These are phyloP conservation scores for Anticlea derivata DNA, from an alignment of 2,888 invertebrate genomes.

Conservation along the genomic window DNA sequence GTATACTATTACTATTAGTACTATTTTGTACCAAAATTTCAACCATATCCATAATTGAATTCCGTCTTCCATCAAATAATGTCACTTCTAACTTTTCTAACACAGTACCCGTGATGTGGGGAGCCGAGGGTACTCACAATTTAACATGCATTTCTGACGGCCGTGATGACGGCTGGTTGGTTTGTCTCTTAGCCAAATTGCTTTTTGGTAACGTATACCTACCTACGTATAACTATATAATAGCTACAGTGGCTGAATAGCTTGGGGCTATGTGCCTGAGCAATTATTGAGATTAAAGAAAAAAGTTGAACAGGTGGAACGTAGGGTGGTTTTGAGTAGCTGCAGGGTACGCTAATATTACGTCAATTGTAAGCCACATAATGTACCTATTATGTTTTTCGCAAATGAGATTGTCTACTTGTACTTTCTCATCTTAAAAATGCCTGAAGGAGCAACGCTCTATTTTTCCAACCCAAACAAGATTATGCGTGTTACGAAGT, in stretches of 20 bases:
- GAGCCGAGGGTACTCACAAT: slow-evolving; percentile 43
- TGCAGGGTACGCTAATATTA: background rate
- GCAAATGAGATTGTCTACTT: too few species aligned
- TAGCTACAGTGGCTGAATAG: slow-evolving; percentile 18
- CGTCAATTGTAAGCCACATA: background rate
- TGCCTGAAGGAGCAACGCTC: too few species aligned
- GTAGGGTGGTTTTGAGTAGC: slow-evolving; percentile 9
- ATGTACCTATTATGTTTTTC: too few species aligned
- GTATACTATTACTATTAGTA: too few species aligned
- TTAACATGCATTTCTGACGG: slow-evolving; percentile 47
- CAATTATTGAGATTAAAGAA: slow-evolving; percentile 33
- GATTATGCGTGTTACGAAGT: too few species aligned
- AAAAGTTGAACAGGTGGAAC: slow-evolving; percentile 15
- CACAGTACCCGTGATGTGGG: slow-evolving; percentile 31
- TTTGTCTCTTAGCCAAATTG: slow-evolving; percentile 65
- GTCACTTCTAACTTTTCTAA: slow-evolving; percentile 21
- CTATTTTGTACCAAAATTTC: too few species aligned
- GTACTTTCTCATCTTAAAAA: too few species aligned
- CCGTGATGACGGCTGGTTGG: slow-evolving; percentile 39
- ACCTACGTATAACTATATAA: background rate
- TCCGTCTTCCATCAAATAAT: slow-evolving; percentile 9
- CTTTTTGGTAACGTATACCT: slow-evolving; percentile 38
- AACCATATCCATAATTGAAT: too few species aligned
- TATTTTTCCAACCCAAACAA: too few species aligned
- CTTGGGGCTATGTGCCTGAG: slow-evolving; percentile 22